Evolutionary conservation across 2,888 invertebrate genomes (phyloP).

Genomic region (Shargacucullia verbasci): DNA sequence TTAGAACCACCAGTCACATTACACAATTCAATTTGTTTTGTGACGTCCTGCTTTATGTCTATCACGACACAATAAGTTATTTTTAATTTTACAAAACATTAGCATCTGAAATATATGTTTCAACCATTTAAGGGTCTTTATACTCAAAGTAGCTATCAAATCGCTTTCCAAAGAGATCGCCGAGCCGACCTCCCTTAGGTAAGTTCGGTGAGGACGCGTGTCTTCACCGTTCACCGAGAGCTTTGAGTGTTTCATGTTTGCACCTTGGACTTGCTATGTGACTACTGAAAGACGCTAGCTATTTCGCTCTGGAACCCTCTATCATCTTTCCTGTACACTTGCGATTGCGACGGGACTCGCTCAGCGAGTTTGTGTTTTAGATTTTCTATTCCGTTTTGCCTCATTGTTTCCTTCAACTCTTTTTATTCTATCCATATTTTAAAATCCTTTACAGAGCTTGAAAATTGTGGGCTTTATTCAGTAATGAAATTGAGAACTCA

Average conservation of each 20-base stretch:
- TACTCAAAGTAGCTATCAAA: slow-evolving; percentile 32
- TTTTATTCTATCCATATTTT: slow-evolving; percentile 26
- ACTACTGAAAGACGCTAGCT: slow-evolving; percentile 87
- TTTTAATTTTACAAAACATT: slow-evolving; percentile 8
- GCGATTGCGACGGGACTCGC: slow-evolving; percentile 87
- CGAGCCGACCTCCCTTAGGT: slow-evolving; percentile 73
- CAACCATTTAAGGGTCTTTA: slow-evolving; percentile 4
- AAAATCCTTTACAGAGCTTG: slow-evolving; percentile 26
- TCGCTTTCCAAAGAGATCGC: slow-evolving; percentile 48
- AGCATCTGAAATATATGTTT: neutral
- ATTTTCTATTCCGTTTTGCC: slow-evolving; percentile 69
- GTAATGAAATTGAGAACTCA: slow-evolving; percentile 11
- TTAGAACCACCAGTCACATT: slow-evolving; percentile 36
- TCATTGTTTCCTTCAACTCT: slow-evolving; percentile 44
- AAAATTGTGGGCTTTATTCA: slow-evolving; percentile 22
- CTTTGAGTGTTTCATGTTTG: slow-evolving; percentile 90
- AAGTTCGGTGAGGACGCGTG: slow-evolving; percentile 81
- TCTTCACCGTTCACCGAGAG: slow-evolving; percentile 85
- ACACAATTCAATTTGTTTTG: slow-evolving; percentile 37
- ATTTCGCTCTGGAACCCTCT: slow-evolving; percentile 88
- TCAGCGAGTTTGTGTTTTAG: slow-evolving; percentile 64
- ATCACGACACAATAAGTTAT: slow-evolving; percentile 33
- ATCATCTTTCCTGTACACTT: slow-evolving; percentile 88
- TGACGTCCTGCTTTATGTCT: slow-evolving; percentile 44
- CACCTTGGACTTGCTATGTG: slow-evolving; percentile 90